Conservation (phyloP, 2,888 invertebrate genomes). For the Caenorhabditis uteleia region DNA sequence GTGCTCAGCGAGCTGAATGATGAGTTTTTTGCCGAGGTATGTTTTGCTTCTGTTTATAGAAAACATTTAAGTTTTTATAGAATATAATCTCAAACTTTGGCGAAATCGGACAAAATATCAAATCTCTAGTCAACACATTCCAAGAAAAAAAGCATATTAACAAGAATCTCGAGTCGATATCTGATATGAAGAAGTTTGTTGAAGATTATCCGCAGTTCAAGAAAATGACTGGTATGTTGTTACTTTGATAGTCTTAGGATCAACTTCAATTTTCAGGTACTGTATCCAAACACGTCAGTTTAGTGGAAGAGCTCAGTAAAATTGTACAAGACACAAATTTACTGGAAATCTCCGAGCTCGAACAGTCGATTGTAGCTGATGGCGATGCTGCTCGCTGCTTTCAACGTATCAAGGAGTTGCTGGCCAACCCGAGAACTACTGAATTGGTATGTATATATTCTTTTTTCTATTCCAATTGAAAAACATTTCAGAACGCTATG, state of each 20-base stretch:
- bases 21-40: constrained; percentile 93
- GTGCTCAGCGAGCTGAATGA: constrained; percentile 94
- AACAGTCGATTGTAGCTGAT: constrained; percentile 85
- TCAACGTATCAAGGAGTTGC: constrained; percentile 80
- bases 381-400: constrained; percentile 74
- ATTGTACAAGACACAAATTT: constrained; percentile 81
- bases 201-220: constrained; percentile 98
- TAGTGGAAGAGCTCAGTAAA: constrained; percentile 91
- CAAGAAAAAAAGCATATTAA: constrained; percentile 79
- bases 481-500: no score
- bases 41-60: no score
- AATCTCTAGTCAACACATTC: constrained; percentile 95
- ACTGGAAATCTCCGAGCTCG: constrained; percentile 75
- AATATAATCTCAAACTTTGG: constrained; percentile 96
- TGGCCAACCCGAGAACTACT: constrained; percentile 77
- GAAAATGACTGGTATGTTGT: constrained; percentile 74
- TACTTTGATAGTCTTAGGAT: no score
- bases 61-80: constrained; percentile 59
- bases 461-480: no score
- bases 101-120: constrained; percentile 95
- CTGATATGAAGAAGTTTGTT: constrained; percentile 90
- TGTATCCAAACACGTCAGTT: constrained; percentile 94
- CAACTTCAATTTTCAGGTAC: constrained; percentile 75
- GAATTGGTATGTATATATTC: no score
- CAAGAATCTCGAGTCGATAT: constrained; percentile 87